Percentiles rank a stretch among this genome's conserved stretches.
phyloP scores from a whole-genome alignment of 2,888 invertebrate genomes.

The Choristoneura rosaceana region DNA sequence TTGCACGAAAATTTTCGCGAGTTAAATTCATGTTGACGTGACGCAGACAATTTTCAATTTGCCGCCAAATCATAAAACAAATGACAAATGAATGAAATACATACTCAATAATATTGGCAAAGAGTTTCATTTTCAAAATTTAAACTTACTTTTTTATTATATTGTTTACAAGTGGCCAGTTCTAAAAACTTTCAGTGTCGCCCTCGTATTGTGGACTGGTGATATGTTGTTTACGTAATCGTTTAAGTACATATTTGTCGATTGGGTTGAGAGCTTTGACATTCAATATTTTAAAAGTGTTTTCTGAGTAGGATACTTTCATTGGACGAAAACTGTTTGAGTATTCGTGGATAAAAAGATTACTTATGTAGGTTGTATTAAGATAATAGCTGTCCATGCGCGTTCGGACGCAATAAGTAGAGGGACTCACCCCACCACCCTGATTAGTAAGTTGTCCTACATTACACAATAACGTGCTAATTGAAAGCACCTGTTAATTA shows the following conservation, averaged over 20 bases:
- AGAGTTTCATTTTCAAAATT: too few relatives aligned
- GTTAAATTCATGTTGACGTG: too few relatives aligned
- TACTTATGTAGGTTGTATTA: neutral
- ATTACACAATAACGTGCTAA: slow-evolving; percentile 5
- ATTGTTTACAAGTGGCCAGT: too few relatives aligned
- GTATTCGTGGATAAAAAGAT: neutral
- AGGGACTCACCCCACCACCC: neutral
- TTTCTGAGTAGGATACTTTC: neutral
- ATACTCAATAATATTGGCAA: too few relatives aligned
- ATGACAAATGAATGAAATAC: too few relatives aligned
- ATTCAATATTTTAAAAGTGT: slow-evolving; percentile 5
- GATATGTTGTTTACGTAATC: slow-evolving; percentile 35
- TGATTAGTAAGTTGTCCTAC: slow-evolving; percentile 4
- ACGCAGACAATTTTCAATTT: too few relatives aligned
- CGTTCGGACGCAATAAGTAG: neutral
- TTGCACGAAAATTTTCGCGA: too few relatives aligned
- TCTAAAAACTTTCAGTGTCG: too few relatives aligned
- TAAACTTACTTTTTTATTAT: too few relatives aligned
- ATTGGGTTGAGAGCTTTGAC: slow-evolving; percentile 5
- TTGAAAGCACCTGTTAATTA: slow-evolving; percentile 36
- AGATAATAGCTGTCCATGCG: neutral
- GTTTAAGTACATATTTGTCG: slow-evolving; percentile 21
- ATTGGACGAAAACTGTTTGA: neutral
- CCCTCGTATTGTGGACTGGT: slow-evolving; percentile 52
- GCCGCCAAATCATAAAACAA: too few relatives aligned